A percentile compares a stretch with the other conserved stretches of the same genome.
phyloP scores from a whole-genome alignment of 2,113 vertebrate genomes.

The Halichoeres trimaculatus region DNA sequence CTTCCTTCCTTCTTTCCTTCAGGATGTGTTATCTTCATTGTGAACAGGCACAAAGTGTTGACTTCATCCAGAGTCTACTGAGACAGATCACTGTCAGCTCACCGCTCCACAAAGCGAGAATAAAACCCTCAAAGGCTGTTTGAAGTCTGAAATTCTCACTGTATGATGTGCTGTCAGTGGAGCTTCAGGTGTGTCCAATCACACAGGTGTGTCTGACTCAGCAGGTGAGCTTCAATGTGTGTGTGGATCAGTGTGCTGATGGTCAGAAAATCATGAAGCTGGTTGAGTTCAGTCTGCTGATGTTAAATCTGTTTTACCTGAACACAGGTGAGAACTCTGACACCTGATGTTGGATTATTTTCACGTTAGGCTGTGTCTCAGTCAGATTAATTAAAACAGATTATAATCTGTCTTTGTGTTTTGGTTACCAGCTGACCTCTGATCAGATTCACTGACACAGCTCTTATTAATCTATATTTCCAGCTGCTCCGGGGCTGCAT shows the following conservation, averaged over 20 bases:
- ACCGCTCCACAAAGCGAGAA: no score
- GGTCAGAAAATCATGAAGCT: slow-evolving; percentile 10
- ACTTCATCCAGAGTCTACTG: no score
- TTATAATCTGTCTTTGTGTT: no score
- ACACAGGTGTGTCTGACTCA: slow-evolving; percentile 14
- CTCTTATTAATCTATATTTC: no score
- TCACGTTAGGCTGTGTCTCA: not conserved
- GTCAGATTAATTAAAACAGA: no score
- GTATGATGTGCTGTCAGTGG: not conserved
- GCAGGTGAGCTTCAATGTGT: not conserved
- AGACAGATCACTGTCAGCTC: no score
- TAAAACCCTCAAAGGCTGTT: no score
- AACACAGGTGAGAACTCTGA: slow-evolving; percentile 18
- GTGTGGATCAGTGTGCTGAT: not conserved
- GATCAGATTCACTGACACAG: not conserved
- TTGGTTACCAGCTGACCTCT: not conserved
- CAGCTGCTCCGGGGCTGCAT: not conserved
- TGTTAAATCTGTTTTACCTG: not conserved
- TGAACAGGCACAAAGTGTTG: no score
- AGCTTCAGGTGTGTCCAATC: slow-evolving; percentile 32
- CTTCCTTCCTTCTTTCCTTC: no score
- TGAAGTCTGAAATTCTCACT: no score
- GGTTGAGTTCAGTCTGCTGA: slow-evolving; percentile 20
- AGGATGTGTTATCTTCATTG: no score
- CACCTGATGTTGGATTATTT: no score